Base-by-base conservation (phyloP, 2,797 vertebrate genomes). In the Enteromius unitaeniatus region DNA sequence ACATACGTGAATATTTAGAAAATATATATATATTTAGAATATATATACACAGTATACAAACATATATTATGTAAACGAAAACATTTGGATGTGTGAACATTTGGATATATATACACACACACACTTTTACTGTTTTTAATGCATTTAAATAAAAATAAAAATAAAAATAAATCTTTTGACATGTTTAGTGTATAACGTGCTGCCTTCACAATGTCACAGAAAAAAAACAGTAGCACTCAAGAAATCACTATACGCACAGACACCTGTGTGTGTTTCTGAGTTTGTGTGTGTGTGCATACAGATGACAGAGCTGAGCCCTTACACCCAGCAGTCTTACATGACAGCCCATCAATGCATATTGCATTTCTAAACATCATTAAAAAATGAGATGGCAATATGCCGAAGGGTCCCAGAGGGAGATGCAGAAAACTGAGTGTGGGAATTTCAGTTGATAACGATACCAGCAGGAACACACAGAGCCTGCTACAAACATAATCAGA, bases 291-390 rank as follows among this genome's bases (percentile, higher is more conserved):
- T 21, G 4, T 15, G 26, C 49, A 40, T 5, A 73, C 6, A 62
- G 13, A 70, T 21, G 65, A 42, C 23, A 70, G n/a, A 58, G 1
- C 17, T 51, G 47, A 13, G 37, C 23, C 79, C 11, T 60, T 19
- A 31, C 31, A 69, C 51, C 34, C 37, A 73, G 40, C 11, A 23
- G 60, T 76, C 23, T 64, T 51, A 49, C 75, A 74, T 58, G 78
- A 81, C 82, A 77, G 65, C 37, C 60, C 26, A 34, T 84, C 85
- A 78, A 84, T 78, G 65, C 75, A 84, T n/a, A 77, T 77, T 65
- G 45, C 8, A 23, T 77, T 73, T 77, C 58, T 26, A n/a, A 81
- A 65, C 17, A 70, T 17, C 2, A 65, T n/a, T 74, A 23, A 58
- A 47, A 74, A 70, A 69, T 23, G 37, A 81, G 73, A 81, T 8